Evolutionary conservation across 2,888 invertebrate species (phyloP).

Genomic region (Phalangium opilio): DNA sequence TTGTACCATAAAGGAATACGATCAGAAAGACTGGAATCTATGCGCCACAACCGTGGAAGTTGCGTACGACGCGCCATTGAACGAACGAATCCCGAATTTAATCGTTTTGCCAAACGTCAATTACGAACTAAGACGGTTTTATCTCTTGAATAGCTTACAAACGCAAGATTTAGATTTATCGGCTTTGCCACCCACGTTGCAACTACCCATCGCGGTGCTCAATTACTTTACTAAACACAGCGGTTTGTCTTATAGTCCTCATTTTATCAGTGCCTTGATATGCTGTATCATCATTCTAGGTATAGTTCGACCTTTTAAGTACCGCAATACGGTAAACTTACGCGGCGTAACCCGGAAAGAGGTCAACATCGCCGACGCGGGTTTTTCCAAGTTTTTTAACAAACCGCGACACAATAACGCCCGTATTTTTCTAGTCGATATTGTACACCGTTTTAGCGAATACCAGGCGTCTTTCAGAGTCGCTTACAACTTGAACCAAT

Average conservation of each 20-base stretch:
- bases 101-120: too few species aligned
- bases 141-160: too few species aligned
- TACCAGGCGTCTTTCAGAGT: slow-evolving; percentile 27
- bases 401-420: slow-evolving; percentile 17
- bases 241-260: slow-evolving; percentile 2
- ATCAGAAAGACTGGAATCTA: too few species aligned
- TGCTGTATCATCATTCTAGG: slow-evolving; percentile 8
- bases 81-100: too few species aligned
- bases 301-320: slow-evolving; percentile 1
- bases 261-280: slow-evolving; percentile 9
- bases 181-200: slow-evolving; percentile 4
- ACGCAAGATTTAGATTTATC: background rate
- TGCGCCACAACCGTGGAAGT: too few species aligned
- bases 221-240: slow-evolving; percentile 9
- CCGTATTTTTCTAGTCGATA: slow-evolving; percentile 18
- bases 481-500: slow-evolving; percentile 25
- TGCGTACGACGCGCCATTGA: too few species aligned
- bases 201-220: slow-evolving; percentile 5
- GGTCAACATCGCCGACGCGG: slow-evolving; percentile 5
- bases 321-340: background rate
- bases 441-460: slow-evolving; percentile 28
- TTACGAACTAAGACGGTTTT: too few species aligned
- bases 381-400: slow-evolving; percentile 19
- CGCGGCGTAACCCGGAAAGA: slow-evolving; percentile 1
- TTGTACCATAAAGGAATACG: too few species aligned